phyloP scores from a whole-genome alignment of 2,797 vertebrate species.

The Echiichthys vipera region DNA sequence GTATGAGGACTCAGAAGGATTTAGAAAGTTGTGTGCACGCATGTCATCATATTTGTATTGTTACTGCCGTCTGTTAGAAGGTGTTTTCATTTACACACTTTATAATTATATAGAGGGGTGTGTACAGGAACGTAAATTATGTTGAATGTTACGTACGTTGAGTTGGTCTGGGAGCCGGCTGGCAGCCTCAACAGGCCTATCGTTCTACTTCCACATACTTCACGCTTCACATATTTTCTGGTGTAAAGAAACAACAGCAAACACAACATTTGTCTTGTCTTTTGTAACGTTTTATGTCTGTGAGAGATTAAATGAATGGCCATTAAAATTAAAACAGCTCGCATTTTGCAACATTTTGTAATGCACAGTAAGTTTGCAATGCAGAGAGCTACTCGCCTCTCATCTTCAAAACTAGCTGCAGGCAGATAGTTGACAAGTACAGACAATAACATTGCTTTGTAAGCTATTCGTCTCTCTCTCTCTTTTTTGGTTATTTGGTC shows the following conservation, averaged over 20 bases:
- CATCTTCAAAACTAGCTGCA: slow-evolving; percentile 68
- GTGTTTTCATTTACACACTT: neutral
- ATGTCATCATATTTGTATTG: neutral
- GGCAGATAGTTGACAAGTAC: slow-evolving; percentile 63
- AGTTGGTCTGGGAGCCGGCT: slow-evolving; percentile 1
- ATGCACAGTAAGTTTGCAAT: slow-evolving; percentile 58
- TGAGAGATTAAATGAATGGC: slow-evolving; percentile 41
- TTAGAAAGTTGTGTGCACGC: slow-evolving; percentile 3
- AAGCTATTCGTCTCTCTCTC: slow-evolving; percentile 30
- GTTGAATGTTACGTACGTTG: neutral
- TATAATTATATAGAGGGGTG: neutral
- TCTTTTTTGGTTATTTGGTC: slow-evolving; percentile 55
- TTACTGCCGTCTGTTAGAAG: neutral
- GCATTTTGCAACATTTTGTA: slow-evolving; percentile 59
- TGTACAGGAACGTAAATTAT: neutral
- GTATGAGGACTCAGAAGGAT: slow-evolving; percentile 5
- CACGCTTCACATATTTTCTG: slow-evolving; percentile 20
- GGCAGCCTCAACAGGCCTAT: slow-evolving; percentile 14
- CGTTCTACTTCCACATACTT: slow-evolving; percentile 30
- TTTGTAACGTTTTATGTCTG: slow-evolving; percentile 48
- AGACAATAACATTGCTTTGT: slow-evolving; percentile 61
- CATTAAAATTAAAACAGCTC: slow-evolving; percentile 52
- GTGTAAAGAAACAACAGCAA: slow-evolving; percentile 21
- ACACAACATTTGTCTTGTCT: slow-evolving; percentile 17
- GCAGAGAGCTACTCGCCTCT: slow-evolving; percentile 46